Base-by-base conservation (phyloP, 2,888 invertebrate species). In the Zygothrica quintamaculata region DNA sequence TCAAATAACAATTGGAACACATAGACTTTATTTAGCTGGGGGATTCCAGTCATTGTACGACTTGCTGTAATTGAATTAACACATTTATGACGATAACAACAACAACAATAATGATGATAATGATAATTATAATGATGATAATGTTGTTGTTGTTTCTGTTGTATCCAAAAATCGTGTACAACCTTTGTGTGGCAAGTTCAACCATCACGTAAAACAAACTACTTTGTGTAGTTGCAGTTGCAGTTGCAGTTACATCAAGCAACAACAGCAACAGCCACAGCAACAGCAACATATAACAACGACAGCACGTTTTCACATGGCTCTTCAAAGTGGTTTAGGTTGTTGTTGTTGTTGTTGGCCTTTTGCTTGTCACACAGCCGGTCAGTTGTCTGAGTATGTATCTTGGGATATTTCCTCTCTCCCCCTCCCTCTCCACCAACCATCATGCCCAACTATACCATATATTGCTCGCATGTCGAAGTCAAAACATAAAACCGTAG, bases 401-500 rank as follows among this genome's bases (percentile, higher is more conserved):
- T 22, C 18, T 22, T 40, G 22, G 33, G 33, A 31, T 46, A 46
- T 56, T 50, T 52, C 51, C 66, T 43, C n/a, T n/a, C n/a, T n/a
- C n/a, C n/a, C n/a, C n/a, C n/a, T n/a, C n/a, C n/a, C n/a, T n/a
- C n/a, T n/a, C 18, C 18, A 22, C 18, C 5, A 22, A 22, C 18
- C 18, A 5, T 22, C 18, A 22, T 3, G 18, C 18, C 18, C n/a
- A n/a, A n/a, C n/a, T n/a, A n/a, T n/a, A n/a, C n/a, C n/a, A n/a
- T n/a, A n/a, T n/a, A 44, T 29, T 51, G 48, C 42, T 56, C 47
- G 74, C 79, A 70, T 80, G 80, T 86, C 80, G 62, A 53, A 58
- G 81, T 57, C 77, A 16, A 64, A 67, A 69, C 79, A 76, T 85
- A 70, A 76, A 80, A 84, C 86, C 85, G 82, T 57, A 75, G 77